Conservation (phyloP, 2,888 invertebrate species). For the Dolomedes plantarius region DNA sequence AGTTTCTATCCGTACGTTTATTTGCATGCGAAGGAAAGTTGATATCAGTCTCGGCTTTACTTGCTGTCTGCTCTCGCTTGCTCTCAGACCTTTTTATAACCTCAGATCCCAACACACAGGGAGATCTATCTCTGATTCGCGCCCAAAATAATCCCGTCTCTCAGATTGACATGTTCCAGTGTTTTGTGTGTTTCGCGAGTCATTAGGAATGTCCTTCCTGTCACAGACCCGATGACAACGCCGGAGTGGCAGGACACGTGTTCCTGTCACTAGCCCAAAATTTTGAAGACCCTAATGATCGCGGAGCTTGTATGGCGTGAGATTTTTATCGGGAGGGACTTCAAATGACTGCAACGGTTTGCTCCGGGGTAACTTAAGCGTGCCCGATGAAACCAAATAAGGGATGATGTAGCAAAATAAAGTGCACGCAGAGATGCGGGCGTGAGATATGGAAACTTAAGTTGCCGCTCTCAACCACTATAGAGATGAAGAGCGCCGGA, state of each 20-base stretch:
- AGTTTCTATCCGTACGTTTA: too few relatives aligned
- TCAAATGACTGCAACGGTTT: neutral
- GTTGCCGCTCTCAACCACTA: neutral
- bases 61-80: too few relatives aligned
- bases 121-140: neutral
- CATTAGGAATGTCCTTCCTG: conserved; percentile 52
- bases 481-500: neutral
- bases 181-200: conserved; percentile 35
- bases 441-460: neutral
- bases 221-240: conserved; percentile 50
- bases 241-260: conserved; percentile 42
- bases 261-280: conserved; percentile 24
- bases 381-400: neutral
- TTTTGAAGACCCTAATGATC: neutral
- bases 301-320: neutral
- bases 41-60: too few relatives aligned
- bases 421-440: neutral
- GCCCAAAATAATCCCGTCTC: neutral
- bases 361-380: conserved; percentile 5
- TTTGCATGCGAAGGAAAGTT: too few relatives aligned
- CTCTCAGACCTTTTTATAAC: too few relatives aligned
- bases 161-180: neutral
- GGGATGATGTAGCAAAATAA: neutral
- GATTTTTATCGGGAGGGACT: neutral
- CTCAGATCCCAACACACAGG: too few relatives aligned